A percentile compares a stretch with the other conserved stretches of the same genome.
phyloP scores from a whole-genome alignment of 2,797 vertebrate genomes.

The Premnoplex brunnescens region DNA sequence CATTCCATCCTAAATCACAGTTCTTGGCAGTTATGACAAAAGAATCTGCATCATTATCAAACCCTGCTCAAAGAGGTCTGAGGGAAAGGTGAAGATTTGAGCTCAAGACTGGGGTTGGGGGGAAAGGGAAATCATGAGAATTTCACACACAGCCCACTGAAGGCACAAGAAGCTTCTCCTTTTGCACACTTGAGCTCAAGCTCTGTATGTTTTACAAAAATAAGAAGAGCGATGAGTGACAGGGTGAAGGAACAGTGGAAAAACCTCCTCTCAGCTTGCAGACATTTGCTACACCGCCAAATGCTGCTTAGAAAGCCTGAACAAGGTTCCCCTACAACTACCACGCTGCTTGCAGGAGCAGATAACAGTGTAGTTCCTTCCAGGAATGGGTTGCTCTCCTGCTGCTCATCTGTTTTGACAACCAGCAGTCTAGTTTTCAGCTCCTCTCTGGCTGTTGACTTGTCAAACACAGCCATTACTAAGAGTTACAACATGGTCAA shows the following conservation, averaged over 20 bases:
- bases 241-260: background rate
- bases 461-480: background rate
- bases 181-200: background rate
- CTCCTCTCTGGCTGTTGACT: background rate
- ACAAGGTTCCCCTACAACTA: background rate
- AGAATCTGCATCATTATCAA: background rate
- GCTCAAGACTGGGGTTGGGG: background rate
- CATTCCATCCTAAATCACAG: background rate
- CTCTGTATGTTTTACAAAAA: background rate
- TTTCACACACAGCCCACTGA: background rate
- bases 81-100: background rate
- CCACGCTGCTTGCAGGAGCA: background rate
- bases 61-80: background rate
- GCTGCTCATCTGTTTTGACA: background rate
- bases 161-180: background rate
- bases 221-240: background rate
- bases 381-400: background rate
- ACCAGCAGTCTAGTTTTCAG: background rate
- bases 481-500: background rate
- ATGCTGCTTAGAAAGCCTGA: background rate
- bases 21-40: background rate
- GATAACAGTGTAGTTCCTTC: fast-evolving
- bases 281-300: background rate
- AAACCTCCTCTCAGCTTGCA: background rate
- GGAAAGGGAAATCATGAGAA: background rate